Base-by-base conservation (phyloP, 2,797 vertebrate species). In the Xenopus petersii region DNA sequence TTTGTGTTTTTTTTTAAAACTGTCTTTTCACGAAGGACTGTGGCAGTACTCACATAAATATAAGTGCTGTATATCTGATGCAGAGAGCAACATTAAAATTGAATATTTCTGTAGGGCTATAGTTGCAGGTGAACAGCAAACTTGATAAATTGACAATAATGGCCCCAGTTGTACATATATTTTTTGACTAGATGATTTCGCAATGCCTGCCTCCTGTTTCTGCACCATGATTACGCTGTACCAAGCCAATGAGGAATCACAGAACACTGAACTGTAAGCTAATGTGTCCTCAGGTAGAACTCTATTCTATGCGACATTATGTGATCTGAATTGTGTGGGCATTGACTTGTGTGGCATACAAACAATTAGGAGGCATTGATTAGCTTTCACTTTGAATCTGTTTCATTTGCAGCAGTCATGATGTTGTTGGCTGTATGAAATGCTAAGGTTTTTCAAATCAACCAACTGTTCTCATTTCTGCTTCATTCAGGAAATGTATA, bases 301-400 rank as follows among this genome's bases (percentile, higher is more conserved):
- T 63, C 33, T 75, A 63, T 77, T 73, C 21, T 71, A 0, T 67
- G 7, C 81, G 81, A 8, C n/a, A 76, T 77, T 0, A 1, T 1
- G 1, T 80, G 42, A 67, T 15, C 2, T 65, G 59, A 0, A 15
- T 67, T 56, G 42, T 60, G 16, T 15, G 42, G n/a, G 70, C 46
- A 42, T 36, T 12, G 61, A 17, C 48, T 58, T 47, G 16, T 15
- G 49, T 24, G 33, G 12, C 24, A 58, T 15, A 42, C 24, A 33
- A 42, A 12, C 26, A 17, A 54, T 13, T 10, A 49, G 61, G 24
- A 71, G 8, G 11, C 7, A 11, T 36, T 63, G 70, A n/a, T 54
- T 42, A 42, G 36, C 36, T 42, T 42, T 42, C 36, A 42, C 36
- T 42, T 42, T 42, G 36, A 42, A 0, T 51, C 48, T 3, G 7